Base-by-base conservation (phyloP, 2,797 vertebrate genomes). In the Gymnocypris eckloni region DNA sequence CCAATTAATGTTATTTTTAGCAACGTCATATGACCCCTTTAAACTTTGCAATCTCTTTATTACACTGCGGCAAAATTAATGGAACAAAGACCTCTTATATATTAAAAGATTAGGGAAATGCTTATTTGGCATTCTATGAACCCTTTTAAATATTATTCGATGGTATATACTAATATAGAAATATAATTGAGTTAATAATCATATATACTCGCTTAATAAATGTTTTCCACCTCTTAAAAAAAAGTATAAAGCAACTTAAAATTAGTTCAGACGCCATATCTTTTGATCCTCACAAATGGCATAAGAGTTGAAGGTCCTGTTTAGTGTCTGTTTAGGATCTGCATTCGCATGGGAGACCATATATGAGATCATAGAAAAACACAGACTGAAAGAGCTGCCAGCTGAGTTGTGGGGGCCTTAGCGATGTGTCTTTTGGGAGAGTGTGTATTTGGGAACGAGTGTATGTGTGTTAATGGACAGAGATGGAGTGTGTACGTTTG, bases 401-500 rank as follows among this genome's bases (percentile, higher is more conserved):
- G 71, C 84, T 85, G n/a, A 71, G 33, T 22, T 41, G 37, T 61
- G 5, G 39, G 20, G 67, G 48, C 75, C 56, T 39, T 18, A 79
- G 54, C 20, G 16, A 54, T 86, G 81, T 72, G 73, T 77, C 71
- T 71, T 72, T 33, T 71, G 81, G 48, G 52, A 83, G 76, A 83
- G 64, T 84, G 54, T 52, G 84, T 54, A n/a, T 73, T 43, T 78
- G 25, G 48, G 45, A 64, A 81, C 43, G n/a, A 75, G 56, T 48
- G 67, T 80, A 43, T 86, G 45, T 67, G 45, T 72, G 52, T 85
- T 54, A 79, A 59, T 83, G 79, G 81, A 59, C 45, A n/a, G 76
- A 56, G 67, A 75, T 81, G 20, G 45, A 52, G 71, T 33, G 33
- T 87, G 22, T 79, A 33, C 39, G 39, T 80, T 56, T 80, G 25